Evolutionary conservation across 2,888 invertebrate species (phyloP).

Genomic region (Chymomyza procnemis): DNA sequence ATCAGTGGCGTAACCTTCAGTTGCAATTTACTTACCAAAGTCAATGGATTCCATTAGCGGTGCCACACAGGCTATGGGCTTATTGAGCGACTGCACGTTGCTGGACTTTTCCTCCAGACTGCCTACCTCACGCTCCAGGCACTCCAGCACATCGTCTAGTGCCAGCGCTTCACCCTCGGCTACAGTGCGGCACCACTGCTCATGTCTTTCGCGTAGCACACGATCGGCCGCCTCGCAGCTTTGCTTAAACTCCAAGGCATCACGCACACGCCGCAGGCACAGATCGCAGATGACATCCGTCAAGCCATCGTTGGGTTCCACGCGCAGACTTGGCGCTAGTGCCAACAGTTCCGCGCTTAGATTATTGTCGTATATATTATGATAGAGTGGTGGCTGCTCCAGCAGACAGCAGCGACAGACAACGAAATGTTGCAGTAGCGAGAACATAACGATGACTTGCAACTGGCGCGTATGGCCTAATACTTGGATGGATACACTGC

Average conservation of each 20-base stretch:
- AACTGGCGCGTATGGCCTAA: too few species aligned
- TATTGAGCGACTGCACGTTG: background rate
- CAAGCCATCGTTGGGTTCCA: constrained; percentile 57
- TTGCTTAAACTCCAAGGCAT: constrained; percentile 60
- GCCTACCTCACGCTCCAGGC: constrained; percentile 56
- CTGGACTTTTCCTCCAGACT: constrained; percentile 34
- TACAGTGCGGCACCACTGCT: constrained; percentile 41
- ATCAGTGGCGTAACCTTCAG: background rate
- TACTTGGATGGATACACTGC: constrained; percentile 18
- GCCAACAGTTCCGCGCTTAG: constrained; percentile 50
- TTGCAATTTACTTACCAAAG: constrained; percentile 44
- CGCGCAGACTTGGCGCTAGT: constrained; percentile 49
- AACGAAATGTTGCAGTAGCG: constrained; percentile 48
- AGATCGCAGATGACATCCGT: constrained; percentile 65
- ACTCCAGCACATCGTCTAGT: constrained; percentile 59
- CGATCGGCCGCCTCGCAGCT: constrained; percentile 62
- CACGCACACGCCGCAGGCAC: constrained; percentile 57
- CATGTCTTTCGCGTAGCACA: constrained; percentile 57
- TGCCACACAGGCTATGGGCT: constrained; percentile 33
- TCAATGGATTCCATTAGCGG: constrained; percentile 46
- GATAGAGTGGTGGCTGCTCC: constrained; percentile 59
- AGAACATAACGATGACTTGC: too few species aligned
- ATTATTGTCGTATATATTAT: constrained; percentile 52
- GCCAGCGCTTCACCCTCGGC: constrained; percentile 54
- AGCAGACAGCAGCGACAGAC: constrained; percentile 70